These are phyloP conservation scores for Sminthopsis crassicaudata DNA, from an alignment of 2,113 vertebrate genomes.

Conservation along the genomic window DNA sequence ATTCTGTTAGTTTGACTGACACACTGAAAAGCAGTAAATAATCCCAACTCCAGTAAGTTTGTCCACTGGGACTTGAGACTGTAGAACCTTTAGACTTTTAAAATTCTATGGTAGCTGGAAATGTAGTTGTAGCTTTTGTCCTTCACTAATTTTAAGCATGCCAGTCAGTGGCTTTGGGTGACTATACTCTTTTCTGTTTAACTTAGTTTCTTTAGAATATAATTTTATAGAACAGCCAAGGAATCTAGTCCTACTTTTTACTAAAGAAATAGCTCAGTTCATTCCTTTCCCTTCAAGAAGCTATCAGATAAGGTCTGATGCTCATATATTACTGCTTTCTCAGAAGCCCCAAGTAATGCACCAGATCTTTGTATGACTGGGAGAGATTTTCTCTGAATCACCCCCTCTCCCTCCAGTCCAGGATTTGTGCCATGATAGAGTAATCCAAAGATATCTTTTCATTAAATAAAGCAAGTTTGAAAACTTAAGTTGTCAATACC, in stretches of 20 bases:
- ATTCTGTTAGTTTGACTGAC: constrained; percentile 43
- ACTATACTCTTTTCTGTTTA: background rate
- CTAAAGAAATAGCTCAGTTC: background rate
- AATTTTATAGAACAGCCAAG: constrained; percentile 6
- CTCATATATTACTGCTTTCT: background rate
- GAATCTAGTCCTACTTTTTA: constrained; percentile 23
- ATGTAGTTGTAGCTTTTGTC: background rate
- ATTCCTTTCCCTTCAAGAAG: background rate
- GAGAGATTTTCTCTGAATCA: background rate
- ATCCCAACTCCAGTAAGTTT: background rate
- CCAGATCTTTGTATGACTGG: background rate
- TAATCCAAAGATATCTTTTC: background rate
- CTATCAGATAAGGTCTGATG: background rate
- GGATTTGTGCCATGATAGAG: background rate
- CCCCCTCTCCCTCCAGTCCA: background rate
- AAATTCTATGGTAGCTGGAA: background rate
- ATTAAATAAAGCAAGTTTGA: background rate
- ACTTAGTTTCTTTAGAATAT: constrained; percentile 34
- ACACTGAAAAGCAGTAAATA: constrained; percentile 23
- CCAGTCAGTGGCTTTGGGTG: background rate
- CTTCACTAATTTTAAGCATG: constrained; percentile 13
- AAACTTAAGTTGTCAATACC: background rate
- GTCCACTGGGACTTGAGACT: constrained; percentile 8
- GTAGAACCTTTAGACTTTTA: background rate
- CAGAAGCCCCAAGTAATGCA: background rate